Conservation (phyloP, 1,140 invertebrate species). For the Drosophila teissieri region DNA sequence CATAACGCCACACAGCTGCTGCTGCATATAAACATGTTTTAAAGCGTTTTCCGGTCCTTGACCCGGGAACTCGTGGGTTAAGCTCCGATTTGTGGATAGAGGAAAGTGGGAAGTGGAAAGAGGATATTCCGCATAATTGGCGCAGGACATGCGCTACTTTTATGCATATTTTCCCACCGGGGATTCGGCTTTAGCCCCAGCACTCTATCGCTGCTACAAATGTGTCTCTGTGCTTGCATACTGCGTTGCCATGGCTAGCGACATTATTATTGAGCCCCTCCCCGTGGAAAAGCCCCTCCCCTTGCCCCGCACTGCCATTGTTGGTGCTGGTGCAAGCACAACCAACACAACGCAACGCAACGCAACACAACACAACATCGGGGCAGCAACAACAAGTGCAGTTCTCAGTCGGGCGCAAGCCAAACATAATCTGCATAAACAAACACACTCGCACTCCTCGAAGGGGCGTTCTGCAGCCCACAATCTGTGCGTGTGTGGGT, state of each 20-base stretch:
- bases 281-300: neutral
- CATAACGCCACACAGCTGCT: neutral
- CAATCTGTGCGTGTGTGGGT: constrained; percentile 1
- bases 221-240: constrained; percentile 43
- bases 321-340: constrained; percentile 43
- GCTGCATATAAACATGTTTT: neutral
- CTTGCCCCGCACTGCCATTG: constrained; percentile 9
- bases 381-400: constrained; percentile 26
- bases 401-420: constrained; percentile 10
- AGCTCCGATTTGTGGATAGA: neutral
- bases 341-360: constrained; percentile 12
- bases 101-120: constrained; percentile 4
- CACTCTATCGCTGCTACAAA: constrained; percentile 13
- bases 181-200: neutral
- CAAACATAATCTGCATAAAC: constrained; percentile 55
- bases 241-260: constrained; percentile 52
- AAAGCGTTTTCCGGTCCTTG: neutral
- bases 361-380: constrained; percentile 3
- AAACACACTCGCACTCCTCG: constrained; percentile 34
- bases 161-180: neutral
- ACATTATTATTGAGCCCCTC: constrained; percentile 38
- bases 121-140: constrained; percentile 48
- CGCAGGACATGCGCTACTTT: constrained; percentile 32
- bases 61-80: neutral
- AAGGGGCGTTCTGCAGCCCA: constrained; percentile 23